A percentile compares a stretch with the other conserved stretches of the same genome.
Conservation (phyloP, 2,888 invertebrate genomes). For the Zootermopsis nevadensis region DNA sequence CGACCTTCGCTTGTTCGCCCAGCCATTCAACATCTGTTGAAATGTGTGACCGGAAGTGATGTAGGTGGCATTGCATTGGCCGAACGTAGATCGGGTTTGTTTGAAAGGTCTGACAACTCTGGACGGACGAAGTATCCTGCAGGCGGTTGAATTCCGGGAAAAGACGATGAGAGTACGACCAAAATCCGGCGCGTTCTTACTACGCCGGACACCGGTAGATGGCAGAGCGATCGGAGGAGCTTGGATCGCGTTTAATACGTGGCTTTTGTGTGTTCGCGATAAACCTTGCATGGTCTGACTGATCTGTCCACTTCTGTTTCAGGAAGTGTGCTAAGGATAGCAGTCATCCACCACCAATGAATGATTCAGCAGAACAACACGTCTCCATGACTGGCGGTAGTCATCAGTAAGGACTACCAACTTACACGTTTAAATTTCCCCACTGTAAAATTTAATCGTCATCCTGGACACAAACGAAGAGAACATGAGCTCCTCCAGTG, state of each 20-base stretch:
- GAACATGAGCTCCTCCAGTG: slow-evolving; percentile 36
- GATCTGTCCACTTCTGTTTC: neutral
- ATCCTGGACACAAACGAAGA: slow-evolving; percentile 30
- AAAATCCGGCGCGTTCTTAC: no score
- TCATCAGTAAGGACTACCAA: neutral
- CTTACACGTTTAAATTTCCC: neutral
- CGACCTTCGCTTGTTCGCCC: neutral
- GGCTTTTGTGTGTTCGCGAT: no score
- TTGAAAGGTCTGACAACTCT: neutral
- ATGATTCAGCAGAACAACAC: neutral
- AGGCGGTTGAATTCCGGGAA: no score
- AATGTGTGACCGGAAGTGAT: neutral
- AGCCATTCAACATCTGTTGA: neutral
- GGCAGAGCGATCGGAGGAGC: no score
- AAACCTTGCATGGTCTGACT: no score
- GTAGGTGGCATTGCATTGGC: neutral
- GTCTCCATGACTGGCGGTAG: neutral
- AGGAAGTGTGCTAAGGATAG: neutral
- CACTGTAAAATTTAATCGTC: neutral
- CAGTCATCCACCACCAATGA: neutral
- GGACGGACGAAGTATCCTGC: neutral
- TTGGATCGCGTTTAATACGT: no score
- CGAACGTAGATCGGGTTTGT: neutral
- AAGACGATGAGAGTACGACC: no score
- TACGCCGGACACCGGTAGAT: no score